Percentiles rank a stretch among this genome's conserved stretches.
Evolutionary conservation across 2,888 invertebrate genomes (phyloP).

Genomic region (Darwinula stevensoni): DNA sequence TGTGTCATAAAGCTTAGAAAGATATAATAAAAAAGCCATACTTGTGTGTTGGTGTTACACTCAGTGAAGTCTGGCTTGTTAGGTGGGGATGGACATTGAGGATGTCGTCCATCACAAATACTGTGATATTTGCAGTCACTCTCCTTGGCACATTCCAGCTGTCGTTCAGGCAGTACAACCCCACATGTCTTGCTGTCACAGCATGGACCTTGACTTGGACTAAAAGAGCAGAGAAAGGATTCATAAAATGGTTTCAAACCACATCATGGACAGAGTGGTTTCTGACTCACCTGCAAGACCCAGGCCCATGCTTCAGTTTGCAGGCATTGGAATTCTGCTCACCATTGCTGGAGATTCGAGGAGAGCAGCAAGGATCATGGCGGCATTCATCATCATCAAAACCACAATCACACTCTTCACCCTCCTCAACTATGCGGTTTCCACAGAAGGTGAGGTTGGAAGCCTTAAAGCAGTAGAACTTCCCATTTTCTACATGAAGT

Average conservation of each 20-base stretch:
- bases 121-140: conserved; percentile 70
- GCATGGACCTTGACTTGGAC: conserved; percentile 93
- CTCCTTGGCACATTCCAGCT: conserved; percentile 42
- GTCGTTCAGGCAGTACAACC: conserved; percentile 32
- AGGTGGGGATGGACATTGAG: conserved; percentile 57
- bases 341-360: conserved; percentile 25
- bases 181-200: conserved; percentile 47
- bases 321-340: background rate
- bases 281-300: no score
- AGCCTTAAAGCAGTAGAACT: conserved; percentile 73
- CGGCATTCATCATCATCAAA: conserved; percentile 67
- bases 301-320: background rate
- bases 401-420: conserved; percentile 93
- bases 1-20: no score
- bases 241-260: background rate
- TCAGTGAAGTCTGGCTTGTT: conserved; percentile 52
- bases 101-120: conserved; percentile 49
- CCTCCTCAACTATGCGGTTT: conserved; percentile 90
- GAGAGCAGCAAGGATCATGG: conserved; percentile 72
- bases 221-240: conserved; percentile 17
- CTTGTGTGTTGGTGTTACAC: conserved; percentile 67
- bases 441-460: conserved; percentile 90
- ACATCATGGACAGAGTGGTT: no score
- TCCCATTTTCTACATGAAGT: conserved; percentile 37
- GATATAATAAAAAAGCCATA: no score